A percentile compares a stretch with the other conserved stretches of the same genome.
Conservation (phyloP, 1,140 invertebrate genomes). For the Brachionus sp. region DNA sequence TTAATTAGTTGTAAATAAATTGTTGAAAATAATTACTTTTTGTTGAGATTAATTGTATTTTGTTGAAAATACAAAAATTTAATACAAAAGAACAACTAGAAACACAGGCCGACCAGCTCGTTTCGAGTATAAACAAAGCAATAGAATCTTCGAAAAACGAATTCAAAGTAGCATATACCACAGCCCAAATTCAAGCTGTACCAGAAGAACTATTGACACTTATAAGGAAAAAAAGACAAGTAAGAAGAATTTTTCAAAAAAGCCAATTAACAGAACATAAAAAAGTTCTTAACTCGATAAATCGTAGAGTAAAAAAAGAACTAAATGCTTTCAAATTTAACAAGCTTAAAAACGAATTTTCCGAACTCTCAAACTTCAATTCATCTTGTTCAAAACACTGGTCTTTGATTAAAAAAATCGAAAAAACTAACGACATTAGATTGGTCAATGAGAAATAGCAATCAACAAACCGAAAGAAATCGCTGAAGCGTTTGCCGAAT, state of each 20-base stretch:
- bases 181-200: neutral
- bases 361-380: neutral
- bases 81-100: neutral
- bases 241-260: slow-evolving; percentile 14
- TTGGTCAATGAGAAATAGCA: neutral
- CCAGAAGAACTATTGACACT: neutral
- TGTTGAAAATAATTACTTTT: no score
- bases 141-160: neutral
- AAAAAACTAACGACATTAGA: neutral
- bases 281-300: no score
- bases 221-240: neutral
- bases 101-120: neutral
- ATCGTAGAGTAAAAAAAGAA: neutral
- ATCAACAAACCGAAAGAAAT: neutral
- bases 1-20: no score
- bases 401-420: neutral
- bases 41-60: no score
- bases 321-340: neutral
- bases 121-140: neutral
- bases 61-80: no score
- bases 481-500: neutral
- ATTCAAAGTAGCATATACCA: neutral
- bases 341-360: neutral
- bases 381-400: neutral
- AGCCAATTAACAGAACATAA: neutral